A percentile compares a stretch with the other conserved stretches of the same genome.
Conservation (phyloP, 2,113 vertebrate genomes). For the Grallaria varia region DNA sequence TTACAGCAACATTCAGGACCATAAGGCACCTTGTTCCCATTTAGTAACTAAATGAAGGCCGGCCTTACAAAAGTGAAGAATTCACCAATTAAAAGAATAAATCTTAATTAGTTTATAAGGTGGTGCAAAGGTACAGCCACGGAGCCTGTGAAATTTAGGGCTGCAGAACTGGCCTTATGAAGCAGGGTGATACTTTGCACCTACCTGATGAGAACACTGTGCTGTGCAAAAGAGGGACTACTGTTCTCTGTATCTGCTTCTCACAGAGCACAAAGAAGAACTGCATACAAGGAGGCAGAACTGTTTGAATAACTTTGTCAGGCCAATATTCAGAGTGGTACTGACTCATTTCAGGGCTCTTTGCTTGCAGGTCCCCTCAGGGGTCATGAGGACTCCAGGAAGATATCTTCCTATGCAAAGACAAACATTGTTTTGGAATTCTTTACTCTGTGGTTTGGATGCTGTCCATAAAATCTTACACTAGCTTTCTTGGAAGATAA, state of each 20-base stretch:
- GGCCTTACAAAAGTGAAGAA: background rate
- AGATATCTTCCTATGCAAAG: background rate
- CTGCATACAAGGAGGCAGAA: background rate
- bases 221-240: background rate
- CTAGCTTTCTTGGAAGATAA: background rate
- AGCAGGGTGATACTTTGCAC: background rate
- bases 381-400: background rate
- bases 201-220: background rate
- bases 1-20: slow-evolving; percentile 13
- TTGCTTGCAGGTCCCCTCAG: background rate
- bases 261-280: background rate
- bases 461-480: background rate
- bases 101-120: background rate
- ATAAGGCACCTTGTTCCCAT: background rate
- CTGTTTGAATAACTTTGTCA: background rate
- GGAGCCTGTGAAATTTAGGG: background rate
- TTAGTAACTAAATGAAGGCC: background rate
- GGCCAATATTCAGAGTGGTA: background rate
- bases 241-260: background rate
- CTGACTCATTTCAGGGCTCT: background rate
- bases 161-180: background rate
- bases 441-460: background rate
- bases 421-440: background rate
- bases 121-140: background rate
- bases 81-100: background rate